Evolutionary conservation across 2,113 vertebrate species (phyloP).

Genomic region (Phalacrocorax aristotelis): DNA sequence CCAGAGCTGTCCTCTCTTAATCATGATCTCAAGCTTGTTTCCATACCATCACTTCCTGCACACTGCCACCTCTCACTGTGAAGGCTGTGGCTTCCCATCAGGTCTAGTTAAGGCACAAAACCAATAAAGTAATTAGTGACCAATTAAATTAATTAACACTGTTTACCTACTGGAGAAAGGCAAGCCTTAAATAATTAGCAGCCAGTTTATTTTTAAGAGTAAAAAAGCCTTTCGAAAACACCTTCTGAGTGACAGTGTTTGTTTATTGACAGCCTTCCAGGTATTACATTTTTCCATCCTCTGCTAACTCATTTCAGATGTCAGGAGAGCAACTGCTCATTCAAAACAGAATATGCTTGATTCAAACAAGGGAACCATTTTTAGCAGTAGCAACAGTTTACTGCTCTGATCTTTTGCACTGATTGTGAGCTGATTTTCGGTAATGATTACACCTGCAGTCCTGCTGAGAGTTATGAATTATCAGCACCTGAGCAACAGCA

Average conservation of each 20-base stretch:
- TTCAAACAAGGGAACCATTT: not conserved
- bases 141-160: constrained; percentile 47
- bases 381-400: not conserved
- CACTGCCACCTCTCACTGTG: not conserved
- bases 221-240: constrained; percentile 53
- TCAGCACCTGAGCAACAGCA: not conserved
- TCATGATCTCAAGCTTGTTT: not conserved
- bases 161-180: constrained; percentile 56
- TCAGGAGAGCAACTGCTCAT: not conserved
- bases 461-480: not conserved
- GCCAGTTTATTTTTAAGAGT: constrained; percentile 55
- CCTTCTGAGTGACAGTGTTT: constrained; percentile 41
- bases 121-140: constrained; percentile 41
- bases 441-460: not conserved
- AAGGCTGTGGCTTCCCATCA: not conserved
- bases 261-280: constrained; percentile 39
- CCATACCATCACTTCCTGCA: not conserved
- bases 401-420: not conserved
- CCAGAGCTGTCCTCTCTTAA: not conserved
- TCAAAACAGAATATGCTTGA: not conserved
- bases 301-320: constrained; percentile 58
- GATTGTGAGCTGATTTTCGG: not conserved
- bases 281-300: constrained; percentile 16
- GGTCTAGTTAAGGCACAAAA: not conserved
- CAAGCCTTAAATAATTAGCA: constrained; percentile 48